phyloP scores from a whole-genome alignment of 2,797 vertebrate genomes.

The Otus scops region DNA sequence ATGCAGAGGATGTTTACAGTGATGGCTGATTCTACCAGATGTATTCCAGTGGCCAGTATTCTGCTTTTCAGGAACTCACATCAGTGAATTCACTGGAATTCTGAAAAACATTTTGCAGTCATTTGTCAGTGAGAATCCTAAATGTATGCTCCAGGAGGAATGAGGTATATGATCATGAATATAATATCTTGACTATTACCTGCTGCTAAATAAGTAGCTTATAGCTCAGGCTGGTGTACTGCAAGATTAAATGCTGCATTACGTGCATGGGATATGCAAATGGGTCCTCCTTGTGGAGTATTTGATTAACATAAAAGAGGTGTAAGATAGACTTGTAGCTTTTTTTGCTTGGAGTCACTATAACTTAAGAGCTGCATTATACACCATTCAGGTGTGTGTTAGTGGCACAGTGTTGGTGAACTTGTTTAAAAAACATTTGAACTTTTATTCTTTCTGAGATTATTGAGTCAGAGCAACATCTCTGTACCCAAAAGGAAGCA shows the following conservation, averaged over 20 bases:
- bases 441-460: background rate
- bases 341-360: background rate
- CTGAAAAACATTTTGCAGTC: background rate
- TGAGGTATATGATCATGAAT: background rate
- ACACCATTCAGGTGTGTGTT: background rate
- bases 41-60: background rate
- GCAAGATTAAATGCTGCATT: background rate
- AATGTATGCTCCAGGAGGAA: background rate
- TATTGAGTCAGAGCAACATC: background rate
- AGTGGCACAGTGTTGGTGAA: background rate
- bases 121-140: background rate
- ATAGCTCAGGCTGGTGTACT: background rate
- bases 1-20: background rate
- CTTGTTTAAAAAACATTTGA: background rate
- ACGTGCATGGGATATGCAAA: background rate
- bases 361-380: background rate
- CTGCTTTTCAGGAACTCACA: background rate
- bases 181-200: background rate
- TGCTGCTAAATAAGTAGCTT: background rate
- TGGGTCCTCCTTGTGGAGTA: background rate
- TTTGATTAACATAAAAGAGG: background rate
- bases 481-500: background rate
- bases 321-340: background rate
- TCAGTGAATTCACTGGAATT: background rate
- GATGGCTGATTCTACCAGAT: background rate